Conservation (phyloP, 2,797 vertebrate genomes). For the Linurgus olivaceus region DNA sequence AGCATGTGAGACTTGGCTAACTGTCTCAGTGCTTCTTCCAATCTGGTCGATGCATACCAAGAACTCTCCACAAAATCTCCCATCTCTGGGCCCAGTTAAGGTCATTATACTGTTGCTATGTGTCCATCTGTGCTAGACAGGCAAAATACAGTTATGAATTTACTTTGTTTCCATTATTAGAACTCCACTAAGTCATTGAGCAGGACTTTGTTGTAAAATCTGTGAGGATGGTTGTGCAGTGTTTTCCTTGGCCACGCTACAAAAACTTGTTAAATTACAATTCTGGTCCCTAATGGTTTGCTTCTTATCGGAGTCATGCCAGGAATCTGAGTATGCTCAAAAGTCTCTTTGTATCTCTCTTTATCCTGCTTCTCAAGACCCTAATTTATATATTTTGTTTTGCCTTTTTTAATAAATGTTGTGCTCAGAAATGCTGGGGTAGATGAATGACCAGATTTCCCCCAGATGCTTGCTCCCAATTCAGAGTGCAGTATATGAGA, state of each 20-base stretch:
- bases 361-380: not conserved
- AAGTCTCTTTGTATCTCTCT: not conserved
- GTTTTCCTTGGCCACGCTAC: not conserved
- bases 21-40: not conserved
- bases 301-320: not conserved
- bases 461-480: not conserved
- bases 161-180: not conserved
- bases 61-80: not conserved
- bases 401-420: not conserved
- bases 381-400: slow-evolving; percentile 10
- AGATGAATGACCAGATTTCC: slow-evolving; percentile 1
- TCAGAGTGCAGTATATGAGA: not conserved
- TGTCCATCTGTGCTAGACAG: not conserved
- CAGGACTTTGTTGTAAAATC: not conserved
- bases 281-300: not conserved
- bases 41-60: not conserved
- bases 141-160: not conserved
- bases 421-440: not conserved
- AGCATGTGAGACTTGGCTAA: not conserved
- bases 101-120: not conserved
- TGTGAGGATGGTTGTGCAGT: not conserved
- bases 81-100: not conserved
- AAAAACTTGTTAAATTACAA: not conserved
- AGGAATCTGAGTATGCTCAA: slow-evolving; percentile 10
- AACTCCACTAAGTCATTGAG: not conserved